Percentiles rank a stretch among this genome's conserved stretches.
phyloP scores from a whole-genome alignment of 92 coral and sea anemone species.

The Actinernus sp. region DNA sequence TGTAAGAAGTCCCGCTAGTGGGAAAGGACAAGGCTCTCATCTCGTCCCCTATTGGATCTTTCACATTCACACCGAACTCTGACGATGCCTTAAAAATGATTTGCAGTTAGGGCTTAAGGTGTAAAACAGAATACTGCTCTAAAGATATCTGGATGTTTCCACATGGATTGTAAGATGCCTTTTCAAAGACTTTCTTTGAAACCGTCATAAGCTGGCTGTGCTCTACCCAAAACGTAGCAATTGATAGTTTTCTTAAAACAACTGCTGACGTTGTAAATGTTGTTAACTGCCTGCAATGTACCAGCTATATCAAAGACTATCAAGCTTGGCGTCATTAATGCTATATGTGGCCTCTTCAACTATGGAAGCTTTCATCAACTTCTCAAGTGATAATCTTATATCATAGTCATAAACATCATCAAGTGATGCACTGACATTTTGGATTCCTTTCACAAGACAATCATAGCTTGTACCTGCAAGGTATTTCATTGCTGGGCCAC shows the following conservation, averaged over 20 bases:
- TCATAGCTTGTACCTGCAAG: no score
- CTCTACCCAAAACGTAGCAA: constrained; percentile 49
- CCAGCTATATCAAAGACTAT: constrained; percentile 59
- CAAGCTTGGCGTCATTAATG: constrained; percentile 36
- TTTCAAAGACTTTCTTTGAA: constrained; percentile 42
- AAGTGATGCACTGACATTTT: no score
- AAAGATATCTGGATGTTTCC: constrained; percentile 27
- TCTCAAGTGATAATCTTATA: constrained; percentile 30
- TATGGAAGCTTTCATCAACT: constrained; percentile 3
- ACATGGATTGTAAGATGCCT: constrained; percentile 43
- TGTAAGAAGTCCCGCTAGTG: constrained; percentile 40
- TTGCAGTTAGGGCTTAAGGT: constrained; percentile 23
- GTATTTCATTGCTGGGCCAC: no score
- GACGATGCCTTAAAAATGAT: constrained; percentile 16
- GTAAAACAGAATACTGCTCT: constrained; percentile 36
- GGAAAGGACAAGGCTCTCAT: constrained; percentile 36
- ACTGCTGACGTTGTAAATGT: constrained; percentile 22
- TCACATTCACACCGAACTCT: constrained; percentile 8
- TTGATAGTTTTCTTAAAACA: constrained; percentile 38
- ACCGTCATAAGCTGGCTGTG: constrained; percentile 47
- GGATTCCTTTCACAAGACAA: no score
- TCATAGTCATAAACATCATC: no score
- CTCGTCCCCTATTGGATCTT: constrained; percentile 36
- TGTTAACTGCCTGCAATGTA: constrained; percentile 25
- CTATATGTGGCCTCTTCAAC: constrained; percentile 31